A percentile compares a stretch with the other conserved stretches of the same genome.
Conservation (phyloP, 2,888 invertebrate genomes). For the Megaustenia siamemsis region DNA sequence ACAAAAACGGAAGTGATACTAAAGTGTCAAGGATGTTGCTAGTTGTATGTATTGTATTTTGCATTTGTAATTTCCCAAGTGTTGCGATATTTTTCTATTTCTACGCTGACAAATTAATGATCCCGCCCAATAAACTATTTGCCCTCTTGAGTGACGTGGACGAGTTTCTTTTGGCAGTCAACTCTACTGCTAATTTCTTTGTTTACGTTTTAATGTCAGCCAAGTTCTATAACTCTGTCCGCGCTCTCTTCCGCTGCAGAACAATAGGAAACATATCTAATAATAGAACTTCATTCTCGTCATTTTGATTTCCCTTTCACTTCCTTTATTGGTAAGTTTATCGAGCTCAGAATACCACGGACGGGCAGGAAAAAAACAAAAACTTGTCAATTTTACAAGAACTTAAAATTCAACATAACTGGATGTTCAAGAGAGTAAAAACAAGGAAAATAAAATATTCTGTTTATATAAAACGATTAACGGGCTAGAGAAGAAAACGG, state of each 20-base stretch:
- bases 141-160: neutral
- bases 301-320: too few species aligned
- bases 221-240: conserved; percentile 9
- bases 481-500: too few species aligned
- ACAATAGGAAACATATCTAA: too few species aligned
- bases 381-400: too few species aligned
- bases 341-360: too few species aligned
- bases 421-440: too few species aligned
- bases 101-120: neutral
- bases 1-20: neutral
- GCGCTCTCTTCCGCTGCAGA: neutral
- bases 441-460: too few species aligned
- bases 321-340: too few species aligned
- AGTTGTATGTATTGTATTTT: conserved; percentile 5
- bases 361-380: too few species aligned
- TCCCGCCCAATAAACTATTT: neutral
- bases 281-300: too few species aligned
- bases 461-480: too few species aligned
- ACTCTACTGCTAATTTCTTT: conserved; percentile 2
- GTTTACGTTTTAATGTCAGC: conserved; percentile 5
- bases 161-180: neutral
- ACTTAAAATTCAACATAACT: too few species aligned
- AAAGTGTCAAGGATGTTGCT: conserved; percentile 13
- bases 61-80: neutral
- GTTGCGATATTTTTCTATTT: neutral